Percentiles rank a stretch among this genome's conserved stretches.
phyloP scores from a whole-genome alignment of 2,888 invertebrate species.

The Hipparchia semele region DNA sequence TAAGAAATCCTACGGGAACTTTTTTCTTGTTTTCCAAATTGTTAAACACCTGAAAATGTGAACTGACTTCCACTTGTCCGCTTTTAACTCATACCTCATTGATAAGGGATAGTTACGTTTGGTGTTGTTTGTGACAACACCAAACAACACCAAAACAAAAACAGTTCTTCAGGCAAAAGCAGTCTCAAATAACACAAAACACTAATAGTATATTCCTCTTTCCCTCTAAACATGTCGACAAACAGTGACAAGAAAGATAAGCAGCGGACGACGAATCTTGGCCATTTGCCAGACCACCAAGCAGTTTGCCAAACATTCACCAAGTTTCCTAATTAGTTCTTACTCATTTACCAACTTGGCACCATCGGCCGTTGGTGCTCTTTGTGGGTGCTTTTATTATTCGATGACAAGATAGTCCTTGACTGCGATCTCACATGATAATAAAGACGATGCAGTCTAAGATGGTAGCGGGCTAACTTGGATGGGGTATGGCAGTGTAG shows the following conservation, averaged over 20 bases:
- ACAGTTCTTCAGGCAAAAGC: not conserved
- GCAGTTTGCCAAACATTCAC: constrained; percentile 25
- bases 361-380: not conserved
- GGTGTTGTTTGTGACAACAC: no score
- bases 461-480: no score
- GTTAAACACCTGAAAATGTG: no score
- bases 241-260: constrained; percentile 18
- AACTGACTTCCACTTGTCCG: no score
- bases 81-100: no score
- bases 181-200: not conserved
- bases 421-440: no score
- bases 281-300: constrained; percentile 29
- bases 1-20: no score
- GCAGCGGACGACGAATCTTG: constrained; percentile 24
- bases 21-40: no score
- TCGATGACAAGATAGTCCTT: no score
- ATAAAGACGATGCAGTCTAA: no score
- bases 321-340: constrained; percentile 35
- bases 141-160: not conserved
- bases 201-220: not conserved
- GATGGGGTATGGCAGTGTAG: no score
- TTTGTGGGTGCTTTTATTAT: not conserved
- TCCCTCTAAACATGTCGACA: constrained; percentile 10
- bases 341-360: constrained; percentile 32
- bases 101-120: no score